Evolutionary conservation across 2,113 vertebrate genomes (phyloP).

Genomic region (Spea bombifrons): DNA sequence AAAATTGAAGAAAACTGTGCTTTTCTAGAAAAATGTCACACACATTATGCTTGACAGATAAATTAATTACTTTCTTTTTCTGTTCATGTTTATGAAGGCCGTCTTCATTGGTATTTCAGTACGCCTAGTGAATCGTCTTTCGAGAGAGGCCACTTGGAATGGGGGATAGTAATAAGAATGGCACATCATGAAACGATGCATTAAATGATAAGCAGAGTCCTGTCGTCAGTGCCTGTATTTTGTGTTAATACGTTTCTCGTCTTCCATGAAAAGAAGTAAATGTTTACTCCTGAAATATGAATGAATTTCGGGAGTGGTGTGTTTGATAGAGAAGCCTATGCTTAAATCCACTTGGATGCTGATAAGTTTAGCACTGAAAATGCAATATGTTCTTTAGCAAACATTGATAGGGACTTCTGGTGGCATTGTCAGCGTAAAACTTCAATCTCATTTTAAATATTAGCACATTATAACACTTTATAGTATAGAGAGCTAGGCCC

Average conservation of each 20-base stretch:
- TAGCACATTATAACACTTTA: slow-evolving; percentile 5
- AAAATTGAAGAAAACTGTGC: not conserved
- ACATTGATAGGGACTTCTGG: slow-evolving; percentile 26
- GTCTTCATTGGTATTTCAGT: slow-evolving; percentile 12
- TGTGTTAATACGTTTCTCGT: slow-evolving; percentile 22
- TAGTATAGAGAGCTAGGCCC: not conserved
- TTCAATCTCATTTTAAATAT: slow-evolving; percentile 28
- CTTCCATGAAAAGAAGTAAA: slow-evolving; percentile 28
- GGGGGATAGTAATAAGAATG: not conserved
- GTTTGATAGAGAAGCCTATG: slow-evolving; percentile 7
- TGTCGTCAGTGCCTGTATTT: slow-evolving; percentile 25
- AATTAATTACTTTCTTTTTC: slow-evolving; percentile 13
- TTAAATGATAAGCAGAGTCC: slow-evolving; percentile 34
- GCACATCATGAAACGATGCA: slow-evolving; percentile 17
- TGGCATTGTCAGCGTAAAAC: slow-evolving; percentile 23
- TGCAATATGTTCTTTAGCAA: slow-evolving; percentile 6
- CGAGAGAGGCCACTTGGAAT: slow-evolving; percentile 10
- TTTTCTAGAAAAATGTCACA: slow-evolving; percentile 19
- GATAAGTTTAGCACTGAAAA: slow-evolving; percentile 23
- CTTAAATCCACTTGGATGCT: slow-evolving; percentile 26
- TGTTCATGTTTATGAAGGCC: slow-evolving; percentile 4
- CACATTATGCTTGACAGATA: slow-evolving; percentile 11
- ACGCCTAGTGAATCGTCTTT: slow-evolving; percentile 12
- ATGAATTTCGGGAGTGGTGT: slow-evolving; percentile 21
- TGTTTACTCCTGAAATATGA: slow-evolving; percentile 25